Percentiles rank a stretch among this genome's conserved stretches.
Evolutionary conservation across 37 sponge, comb jelly and placozoan genomes (phyloP).

Genomic region (Eunapius fragilis): DNA sequence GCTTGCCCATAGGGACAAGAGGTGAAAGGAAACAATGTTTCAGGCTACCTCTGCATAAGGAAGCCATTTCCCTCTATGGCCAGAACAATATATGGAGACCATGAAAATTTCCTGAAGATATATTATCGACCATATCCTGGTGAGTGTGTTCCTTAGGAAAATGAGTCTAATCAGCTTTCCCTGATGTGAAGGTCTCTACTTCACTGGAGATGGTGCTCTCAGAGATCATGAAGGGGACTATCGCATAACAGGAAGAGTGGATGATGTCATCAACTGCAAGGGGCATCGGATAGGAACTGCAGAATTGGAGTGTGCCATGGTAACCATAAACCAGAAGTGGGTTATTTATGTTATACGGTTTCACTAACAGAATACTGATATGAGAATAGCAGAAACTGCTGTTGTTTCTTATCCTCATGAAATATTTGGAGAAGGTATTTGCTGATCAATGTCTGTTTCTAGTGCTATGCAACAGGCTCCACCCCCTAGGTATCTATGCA

Average conservation of each 20-base stretch:
- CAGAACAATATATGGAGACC: conserved; percentile 69
- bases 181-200: conserved; percentile 52
- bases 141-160: neutral
- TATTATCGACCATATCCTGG: conserved; percentile 72
- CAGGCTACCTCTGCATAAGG: conserved; percentile 68
- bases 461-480: neutral
- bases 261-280: conserved; percentile 87
- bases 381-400: conserved; percentile 83
- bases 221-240: conserved; percentile 84
- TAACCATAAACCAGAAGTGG: no score
- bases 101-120: conserved; percentile 60
- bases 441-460: neutral
- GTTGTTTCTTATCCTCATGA: conserved; percentile 69
- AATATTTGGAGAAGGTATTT: conserved; percentile 51
- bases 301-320: conserved; percentile 87
- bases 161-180: neutral
- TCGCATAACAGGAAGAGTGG: conserved; percentile 85
- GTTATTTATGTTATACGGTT: neutral
- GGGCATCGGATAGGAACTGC: conserved; percentile 90
- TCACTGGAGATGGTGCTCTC: conserved; percentile 80
- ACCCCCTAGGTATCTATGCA: conserved; percentile 34
- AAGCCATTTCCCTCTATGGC: conserved; percentile 76
- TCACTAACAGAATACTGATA: conserved; percentile 39
- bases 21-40: conserved; percentile 43
- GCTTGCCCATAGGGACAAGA: conserved; percentile 20